These are phyloP conservation scores for Nestor notabilis DNA, from an alignment of 2,113 vertebrate genomes.

Conservation along the genomic window DNA sequence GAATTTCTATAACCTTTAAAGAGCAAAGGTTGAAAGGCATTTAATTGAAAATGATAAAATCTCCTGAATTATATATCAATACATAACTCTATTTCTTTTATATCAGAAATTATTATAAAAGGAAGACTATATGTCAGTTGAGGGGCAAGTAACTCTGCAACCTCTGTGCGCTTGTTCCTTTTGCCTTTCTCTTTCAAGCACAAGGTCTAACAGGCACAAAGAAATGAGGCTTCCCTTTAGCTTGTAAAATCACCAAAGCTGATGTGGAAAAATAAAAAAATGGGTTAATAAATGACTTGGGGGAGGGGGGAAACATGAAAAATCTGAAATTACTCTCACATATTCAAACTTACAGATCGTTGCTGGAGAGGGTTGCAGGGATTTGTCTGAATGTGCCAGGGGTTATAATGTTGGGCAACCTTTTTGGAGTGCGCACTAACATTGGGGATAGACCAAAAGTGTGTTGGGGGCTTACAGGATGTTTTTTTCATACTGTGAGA, in stretches of 20 bases:
- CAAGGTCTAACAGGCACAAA: background rate
- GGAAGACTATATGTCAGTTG: background rate
- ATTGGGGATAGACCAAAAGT: background rate
- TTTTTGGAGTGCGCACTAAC: background rate
- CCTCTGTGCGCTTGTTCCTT: background rate
- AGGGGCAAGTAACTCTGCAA: background rate
- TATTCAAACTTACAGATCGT: rapidly evolving
- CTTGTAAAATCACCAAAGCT: background rate
- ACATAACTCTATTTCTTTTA: constrained; percentile 56
- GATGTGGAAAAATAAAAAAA: background rate
- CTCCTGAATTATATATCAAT: constrained; percentile 47
- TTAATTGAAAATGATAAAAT: constrained; percentile 68
- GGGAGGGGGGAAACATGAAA: rapidly evolving
- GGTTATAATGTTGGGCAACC: rapidly evolving
- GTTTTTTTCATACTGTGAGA: background rate
- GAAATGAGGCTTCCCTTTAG: background rate
- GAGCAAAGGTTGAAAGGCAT: constrained; percentile 61
- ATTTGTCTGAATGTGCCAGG: background rate
- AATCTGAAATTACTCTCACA: background rate
- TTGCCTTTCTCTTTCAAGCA: background rate
- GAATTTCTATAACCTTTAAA: constrained; percentile 72
- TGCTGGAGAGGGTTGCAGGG: background rate
- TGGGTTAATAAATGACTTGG: background rate
- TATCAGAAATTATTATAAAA: constrained; percentile 46
- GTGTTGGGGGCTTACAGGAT: rapidly evolving